A percentile compares a stretch with the other conserved stretches of the same genome.
These are phyloP conservation scores for Cephus spinipes DNA, from an alignment of 2,888 invertebrate species.

Conservation along the genomic window DNA sequence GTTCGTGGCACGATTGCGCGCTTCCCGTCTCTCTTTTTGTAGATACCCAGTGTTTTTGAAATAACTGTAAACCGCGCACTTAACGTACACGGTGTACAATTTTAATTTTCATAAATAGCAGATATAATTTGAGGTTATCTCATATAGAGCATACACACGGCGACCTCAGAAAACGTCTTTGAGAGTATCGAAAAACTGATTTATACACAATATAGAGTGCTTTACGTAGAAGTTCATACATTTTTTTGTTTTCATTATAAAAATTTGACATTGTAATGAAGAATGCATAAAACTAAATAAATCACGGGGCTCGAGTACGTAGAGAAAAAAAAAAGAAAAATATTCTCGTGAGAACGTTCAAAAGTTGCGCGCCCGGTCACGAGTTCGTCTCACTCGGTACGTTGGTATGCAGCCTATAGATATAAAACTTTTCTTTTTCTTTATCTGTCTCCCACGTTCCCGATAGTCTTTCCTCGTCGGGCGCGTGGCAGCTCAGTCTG, in stretches of 20 bases:
- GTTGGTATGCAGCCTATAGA: slow-evolving; percentile 33
- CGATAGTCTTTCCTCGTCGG: slow-evolving; percentile 28
- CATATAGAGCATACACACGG: not conserved
- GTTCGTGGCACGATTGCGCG: slow-evolving; percentile 11
- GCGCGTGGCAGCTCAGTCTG: slow-evolving; percentile 38
- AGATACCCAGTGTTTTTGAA: slow-evolving; percentile 40
- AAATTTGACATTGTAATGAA: not conserved
- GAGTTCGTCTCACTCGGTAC: slow-evolving; percentile 28
- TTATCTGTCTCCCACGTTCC: slow-evolving; percentile 8
- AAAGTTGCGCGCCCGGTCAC: slow-evolving; percentile 4
- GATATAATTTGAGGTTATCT: not conserved
- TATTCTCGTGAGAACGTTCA: slow-evolving; percentile 1
- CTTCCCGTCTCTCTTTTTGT: slow-evolving; percentile 19
- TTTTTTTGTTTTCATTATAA: not conserved
- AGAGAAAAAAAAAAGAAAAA: not conserved
- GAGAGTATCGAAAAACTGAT: not conserved
- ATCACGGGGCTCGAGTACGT: not conserved
- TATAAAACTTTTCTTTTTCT: slow-evolving; percentile 26
- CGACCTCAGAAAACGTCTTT: not conserved
- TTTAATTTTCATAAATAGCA: not conserved
- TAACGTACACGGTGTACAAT: not conserved
- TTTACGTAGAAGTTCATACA: not conserved
- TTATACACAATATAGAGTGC: not conserved
- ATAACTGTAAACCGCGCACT: slow-evolving; percentile 45
- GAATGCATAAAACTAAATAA: not conserved